phyloP scores from a whole-genome alignment of 2,888 invertebrate genomes.

The Polydrusus tereticollis region DNA sequence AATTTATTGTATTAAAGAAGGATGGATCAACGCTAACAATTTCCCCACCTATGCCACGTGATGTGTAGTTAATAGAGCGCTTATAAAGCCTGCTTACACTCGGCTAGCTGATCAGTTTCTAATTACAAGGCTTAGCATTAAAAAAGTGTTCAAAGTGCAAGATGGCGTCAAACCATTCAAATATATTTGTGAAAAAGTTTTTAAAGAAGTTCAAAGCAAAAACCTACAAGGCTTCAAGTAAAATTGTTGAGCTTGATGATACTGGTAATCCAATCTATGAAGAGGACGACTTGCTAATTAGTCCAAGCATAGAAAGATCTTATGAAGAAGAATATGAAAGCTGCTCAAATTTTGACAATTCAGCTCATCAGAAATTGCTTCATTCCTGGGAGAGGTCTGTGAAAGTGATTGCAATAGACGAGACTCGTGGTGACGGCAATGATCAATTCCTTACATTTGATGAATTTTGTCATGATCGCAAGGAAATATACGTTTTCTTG shows the following conservation, averaged over 20 bases:
- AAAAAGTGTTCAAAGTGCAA: not conserved
- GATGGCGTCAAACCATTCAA: not conserved
- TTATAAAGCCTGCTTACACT: not conserved
- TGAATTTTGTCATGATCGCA: not conserved
- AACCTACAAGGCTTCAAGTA: not conserved
- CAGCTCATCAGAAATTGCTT: not conserved
- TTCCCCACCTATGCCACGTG: not conserved
- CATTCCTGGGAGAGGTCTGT: not conserved
- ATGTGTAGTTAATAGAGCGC: not conserved
- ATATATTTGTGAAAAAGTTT: not conserved
- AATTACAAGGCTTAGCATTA: not conserved
- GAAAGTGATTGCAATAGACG: not conserved
- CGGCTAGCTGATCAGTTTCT: not conserved
- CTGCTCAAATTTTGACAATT: not conserved
- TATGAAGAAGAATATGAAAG: not conserved
- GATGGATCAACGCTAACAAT: not conserved
- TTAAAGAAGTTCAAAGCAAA: not conserved
- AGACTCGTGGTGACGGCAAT: not conserved
- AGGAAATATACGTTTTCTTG: not conserved
- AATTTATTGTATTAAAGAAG: not conserved
- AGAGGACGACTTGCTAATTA: not conserved
- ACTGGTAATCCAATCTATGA: not conserved
- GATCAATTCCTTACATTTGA: not conserved
- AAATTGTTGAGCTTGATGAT: not conserved
- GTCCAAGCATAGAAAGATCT: not conserved